Evolutionary conservation across 2,888 invertebrate genomes (phyloP), one percentile per base, ranked within the genome.

Genomic region (Drosophila multiciliata): DNA sequence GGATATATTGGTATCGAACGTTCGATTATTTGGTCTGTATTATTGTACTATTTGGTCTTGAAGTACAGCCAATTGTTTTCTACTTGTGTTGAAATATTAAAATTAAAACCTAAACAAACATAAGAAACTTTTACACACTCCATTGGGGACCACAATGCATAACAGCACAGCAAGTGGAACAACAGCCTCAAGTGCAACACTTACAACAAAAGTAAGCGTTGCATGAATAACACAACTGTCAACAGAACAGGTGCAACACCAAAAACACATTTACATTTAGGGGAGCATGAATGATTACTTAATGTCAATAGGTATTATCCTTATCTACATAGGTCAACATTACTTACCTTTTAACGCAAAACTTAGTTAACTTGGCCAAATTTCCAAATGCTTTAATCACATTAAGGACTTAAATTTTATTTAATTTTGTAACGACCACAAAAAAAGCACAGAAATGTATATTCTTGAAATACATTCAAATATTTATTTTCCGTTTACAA

Each of bases 381-480:
- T 15, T 23, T 8, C 1, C 45, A 0, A 23, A 15, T 40, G 20
- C n/a, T 20, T 40, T 57, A 20, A 38, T 26, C 33, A 35, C 5
- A 32, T 58, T 45, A 23, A 15, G 17, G 15, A 17, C 15, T 55
- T 36, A n/a, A 17, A 7, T 23, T 23, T 35, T 53, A 53, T 23
- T 35, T 53, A 5, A 6, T 17, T 26, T 7, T 12, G 45, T 17
- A 12, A 8, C 12, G 15, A 55, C 26, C 15, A 29, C 29, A 57
- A 38, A 54, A 15, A 26, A 26, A n/a, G 7, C 11, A 17, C 26
- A 8, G 12, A 54, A 36, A 23, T 35, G 20, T 15, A 53, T 59
- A 42, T 33, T 15, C 29, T 35, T 35, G 26, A 40, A 62, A 29
- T 62, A 62, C 36, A 49, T 23, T 38, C 15, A 64, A 32, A n/a